Evolutionary conservation across 2,113 vertebrate species (phyloP), one percentile per base, ranked within the genome.

Genomic region (Amazona guildingii): DNA sequence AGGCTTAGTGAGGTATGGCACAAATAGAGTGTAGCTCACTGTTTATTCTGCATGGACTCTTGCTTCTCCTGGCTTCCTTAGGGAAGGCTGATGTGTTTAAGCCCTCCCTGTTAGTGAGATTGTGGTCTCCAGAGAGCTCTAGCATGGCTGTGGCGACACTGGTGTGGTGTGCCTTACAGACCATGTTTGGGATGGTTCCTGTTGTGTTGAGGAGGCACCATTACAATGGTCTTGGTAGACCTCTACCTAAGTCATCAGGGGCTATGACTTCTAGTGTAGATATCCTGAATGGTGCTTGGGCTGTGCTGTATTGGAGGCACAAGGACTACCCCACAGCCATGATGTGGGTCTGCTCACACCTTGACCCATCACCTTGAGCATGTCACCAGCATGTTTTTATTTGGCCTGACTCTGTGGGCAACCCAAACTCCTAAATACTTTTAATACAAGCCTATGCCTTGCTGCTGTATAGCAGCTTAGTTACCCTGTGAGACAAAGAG

Each of bases 241-340:
- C 39, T 54, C 10, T 31, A 15, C 25, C 29, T 39, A 51, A 39
- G 37, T 28, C 29, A 59, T 9, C 7, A 17, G 33, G 19, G 39
- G 13, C 24, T 39, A 10, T 35, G 27, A 21, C 3, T 44, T 39
- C 13, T 44, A 20, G n/a, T 0, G 2, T 14, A 13, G 18, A 5
- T 37, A 74, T 81, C 19, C 44, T 31, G 64, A 72, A 7, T 39
- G 33, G 39, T 64, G 57, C 43, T 67, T 70, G 51, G 61, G 68
- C n/a, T 86, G 70, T 43, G 23, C 35, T 69, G 28, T 1, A 2
- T 0, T 25, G 52, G 37, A 44, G n/a, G 31, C 14, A 33, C 28
- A 66, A 39, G 20, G n/a, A 31, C 24, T 64, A 51, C 25, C 55
- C 25, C 20, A 59, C 19, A 68, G 3, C 31, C 29, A 13, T 2